Conservation (phyloP, 2,888 invertebrate genomes). For the Dynastes tityus region DNA sequence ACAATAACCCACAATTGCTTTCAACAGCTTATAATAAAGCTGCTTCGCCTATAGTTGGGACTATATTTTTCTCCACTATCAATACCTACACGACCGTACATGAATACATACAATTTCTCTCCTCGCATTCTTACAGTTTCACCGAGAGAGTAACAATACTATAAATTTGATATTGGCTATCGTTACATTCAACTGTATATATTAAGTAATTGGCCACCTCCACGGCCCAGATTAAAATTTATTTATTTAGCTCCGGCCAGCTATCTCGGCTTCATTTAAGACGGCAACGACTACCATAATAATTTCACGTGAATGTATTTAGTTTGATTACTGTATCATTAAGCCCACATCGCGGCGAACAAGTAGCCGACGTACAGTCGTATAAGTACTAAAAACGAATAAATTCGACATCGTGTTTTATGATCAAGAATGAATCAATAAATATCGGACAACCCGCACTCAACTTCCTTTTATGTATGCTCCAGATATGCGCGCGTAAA, state of each 20-base stretch:
- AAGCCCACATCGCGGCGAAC: constrained; percentile 44
- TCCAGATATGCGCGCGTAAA: constrained; percentile 29
- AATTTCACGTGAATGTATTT: constrained; percentile 51
- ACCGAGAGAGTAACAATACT: background rate
- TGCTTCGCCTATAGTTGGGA: background rate
- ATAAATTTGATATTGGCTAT: constrained; percentile 43
- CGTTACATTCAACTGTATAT: constrained; percentile 28
- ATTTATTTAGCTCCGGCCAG: constrained; percentile 21
- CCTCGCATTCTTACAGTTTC: background rate
- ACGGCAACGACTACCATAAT: constrained; percentile 49
- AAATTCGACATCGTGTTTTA: constrained; percentile 43
- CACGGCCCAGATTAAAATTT: constrained; percentile 36
- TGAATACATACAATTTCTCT: constrained; percentile 1
- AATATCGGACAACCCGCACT: constrained; percentile 43
- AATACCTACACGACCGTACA: background rate
- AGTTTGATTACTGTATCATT: constrained; percentile 50
- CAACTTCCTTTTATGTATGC: constrained; percentile 43
- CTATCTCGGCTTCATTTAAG: constrained; percentile 50
- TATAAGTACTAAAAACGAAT: constrained; percentile 36
- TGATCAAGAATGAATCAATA: constrained; percentile 32
- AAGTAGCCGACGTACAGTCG: constrained; percentile 44
- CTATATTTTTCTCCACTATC: constrained; percentile 6
- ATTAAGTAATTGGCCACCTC: constrained; percentile 47
- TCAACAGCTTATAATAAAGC: too few relatives aligned
- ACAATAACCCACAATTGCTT: too few relatives aligned